These are phyloP conservation scores for Brachypodius melanocephalos DNA, from an alignment of 2,113 vertebrate genomes.

Conservation along the genomic window DNA sequence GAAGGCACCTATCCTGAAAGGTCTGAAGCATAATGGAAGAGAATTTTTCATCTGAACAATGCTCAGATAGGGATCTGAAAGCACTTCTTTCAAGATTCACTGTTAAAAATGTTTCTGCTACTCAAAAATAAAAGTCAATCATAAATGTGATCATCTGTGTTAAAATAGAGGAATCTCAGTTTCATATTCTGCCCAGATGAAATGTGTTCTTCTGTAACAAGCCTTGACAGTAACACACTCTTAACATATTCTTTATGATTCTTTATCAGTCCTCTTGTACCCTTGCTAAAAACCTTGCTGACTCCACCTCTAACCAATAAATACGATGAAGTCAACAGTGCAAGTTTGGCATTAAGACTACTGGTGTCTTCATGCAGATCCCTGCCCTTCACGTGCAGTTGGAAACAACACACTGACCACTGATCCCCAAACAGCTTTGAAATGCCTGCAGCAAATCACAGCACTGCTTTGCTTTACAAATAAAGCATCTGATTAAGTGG, in stretches of 20 bases:
- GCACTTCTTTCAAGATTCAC: neutral
- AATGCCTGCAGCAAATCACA: neutral
- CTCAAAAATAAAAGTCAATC: neutral
- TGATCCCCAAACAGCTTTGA: neutral
- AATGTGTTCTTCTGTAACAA: neutral
- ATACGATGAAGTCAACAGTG: neutral
- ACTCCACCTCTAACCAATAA: neutral
- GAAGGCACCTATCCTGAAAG: neutral
- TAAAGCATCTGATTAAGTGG: neutral
- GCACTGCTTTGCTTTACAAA: neutral
- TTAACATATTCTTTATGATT: neutral
- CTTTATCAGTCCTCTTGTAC: neutral
- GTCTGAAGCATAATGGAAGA: neutral
- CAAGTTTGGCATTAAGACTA: neutral
- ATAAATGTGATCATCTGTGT: neutral
- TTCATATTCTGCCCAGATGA: neutral
- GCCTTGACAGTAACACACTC: neutral
- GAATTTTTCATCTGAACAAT: neutral
- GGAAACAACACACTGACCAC: neutral
- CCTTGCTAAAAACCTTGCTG: neutral
- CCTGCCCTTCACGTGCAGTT: neutral
- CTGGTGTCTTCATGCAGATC: neutral
- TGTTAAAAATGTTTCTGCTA: neutral
- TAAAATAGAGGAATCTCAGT: neutral
- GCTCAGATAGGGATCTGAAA: neutral